Base-by-base conservation (phyloP, 2,797 vertebrate genomes). In the Anguilla marmorata region DNA sequence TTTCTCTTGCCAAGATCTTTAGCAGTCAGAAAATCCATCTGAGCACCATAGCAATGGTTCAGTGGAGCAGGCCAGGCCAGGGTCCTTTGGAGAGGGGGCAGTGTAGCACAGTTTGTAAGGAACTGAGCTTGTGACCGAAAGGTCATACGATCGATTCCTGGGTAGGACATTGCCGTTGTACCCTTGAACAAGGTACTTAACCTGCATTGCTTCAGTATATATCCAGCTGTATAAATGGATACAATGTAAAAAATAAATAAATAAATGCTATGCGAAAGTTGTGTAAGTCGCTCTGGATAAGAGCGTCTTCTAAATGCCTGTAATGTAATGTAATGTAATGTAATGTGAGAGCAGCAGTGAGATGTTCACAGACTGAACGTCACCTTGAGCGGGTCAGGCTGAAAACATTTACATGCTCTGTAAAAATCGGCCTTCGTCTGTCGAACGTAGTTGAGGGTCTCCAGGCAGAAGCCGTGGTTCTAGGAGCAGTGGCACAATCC, bases 341-440 rank as follows among this genome's bases (percentile, higher is more conserved):
- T 45, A 5, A 45, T 45, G 41, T 45, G 41, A 45, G 41, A 45
- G 41, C 12, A 76, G 54, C 37, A 89, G 86, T 24, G 85, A 86
- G 88, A 89, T 86, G 88, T 87, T 88, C 85, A 86, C 56, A 86
- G 56, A 37, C 85, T 72, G 89, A 88, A 52, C 66, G 48, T 86
- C 41, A 87, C 85, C 87, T 69, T 86, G 69, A 86, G 82, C 30
- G 60, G 41, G 41, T 19, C 76, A n/a, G 79, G 2, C 79, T 7
- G 79, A 82, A 50, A 82, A 82, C 79, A 1, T 82, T 11, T n/a
- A 82, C 6, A 50, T 6, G 19, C 21, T 50, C 41, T 82, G 45
- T n/a, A 82, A 50, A 82, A 82, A 82, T n/a, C 41, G 24, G 54
- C 48, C 58, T 41, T 21, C 54, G 37, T 48, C 16, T 85, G 3